Evolutionary conservation across 2,797 vertebrate species (phyloP), one percentile per base, ranked within the genome.

Genomic region (Cyclopterus lumpus): DNA sequence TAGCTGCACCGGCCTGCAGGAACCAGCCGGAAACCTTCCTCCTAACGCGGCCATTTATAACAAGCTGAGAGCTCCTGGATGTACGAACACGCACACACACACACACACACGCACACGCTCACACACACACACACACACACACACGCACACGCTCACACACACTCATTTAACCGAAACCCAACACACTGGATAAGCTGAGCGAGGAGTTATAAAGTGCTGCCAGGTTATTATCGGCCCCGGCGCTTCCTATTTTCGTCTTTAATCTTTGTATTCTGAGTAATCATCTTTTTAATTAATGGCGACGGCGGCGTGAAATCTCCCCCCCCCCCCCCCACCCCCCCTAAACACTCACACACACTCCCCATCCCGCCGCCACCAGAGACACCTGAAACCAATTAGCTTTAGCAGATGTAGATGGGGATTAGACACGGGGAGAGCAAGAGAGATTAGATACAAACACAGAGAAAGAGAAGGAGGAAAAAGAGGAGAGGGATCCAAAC

Each of bases 341-440:
- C 12, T 22, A 26, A 22, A 53, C 49, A 26, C 24, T 15, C 65
- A 11, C 14, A 54, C 24, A 44, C n/a, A 0, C 64, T 67, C 69
- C 57, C 53, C 59, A 48, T 73, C 76, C 78, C 49, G 57, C 69
- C 10, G 32, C 75, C 66, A 63, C 66, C 73, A 73, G 67, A 77
- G 66, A 86, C 89, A 92, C 88, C 90, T 91, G 91, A 84, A 90
- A 88, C 73, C 86, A 89, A 90, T 91, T 91, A 90, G 73, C 82
- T 64, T 49, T 81, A 80, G 80, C 68, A 79, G 80, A 88, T 86
- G 73, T 68, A 71, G 82, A 87, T 75, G 76, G 55, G 79, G 82
- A 87, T 86, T 79, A 86, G 79, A 85, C 70, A 44, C 64, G 46
- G 65, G 61, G 70, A 68, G 75, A 66, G 58, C 60, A 7, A 53